Percentiles rank a stretch among this genome's conserved stretches.
phyloP scores from a whole-genome alignment of 1,140 invertebrate species.

The Maniola jurtina region DNA sequence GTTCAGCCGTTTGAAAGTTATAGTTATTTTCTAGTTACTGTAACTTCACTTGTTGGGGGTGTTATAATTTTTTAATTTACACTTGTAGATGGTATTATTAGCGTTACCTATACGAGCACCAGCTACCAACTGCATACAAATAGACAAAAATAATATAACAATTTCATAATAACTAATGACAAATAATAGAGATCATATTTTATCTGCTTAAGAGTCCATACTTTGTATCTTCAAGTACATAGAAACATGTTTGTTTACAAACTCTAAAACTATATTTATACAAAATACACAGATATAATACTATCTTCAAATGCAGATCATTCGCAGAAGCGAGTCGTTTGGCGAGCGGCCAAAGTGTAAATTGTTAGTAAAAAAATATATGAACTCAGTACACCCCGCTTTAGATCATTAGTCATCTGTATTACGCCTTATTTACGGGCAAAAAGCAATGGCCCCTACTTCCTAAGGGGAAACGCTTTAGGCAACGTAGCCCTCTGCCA shows the following conservation, averaged over 20 bases:
- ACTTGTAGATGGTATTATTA: no score
- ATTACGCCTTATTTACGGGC: slow-evolving; percentile 11
- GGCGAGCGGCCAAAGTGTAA: slow-evolving; percentile 18
- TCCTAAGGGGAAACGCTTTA: background rate
- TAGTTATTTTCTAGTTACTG: no score
- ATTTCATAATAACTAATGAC: no score
- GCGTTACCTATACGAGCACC: no score
- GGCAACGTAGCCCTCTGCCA: background rate
- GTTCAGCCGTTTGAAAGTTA: no score
- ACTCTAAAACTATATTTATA: slow-evolving; percentile 4
- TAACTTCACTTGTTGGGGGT: no score
- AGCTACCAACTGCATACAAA: no score
- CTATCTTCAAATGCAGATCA: slow-evolving; percentile 15
- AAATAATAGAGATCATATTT: no score
- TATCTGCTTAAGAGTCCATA: no score
- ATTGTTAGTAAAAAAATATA: slow-evolving; percentile 26
- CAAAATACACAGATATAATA: slow-evolving; percentile 14
- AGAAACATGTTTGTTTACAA: slow-evolving; percentile 9
- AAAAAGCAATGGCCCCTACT: background rate
- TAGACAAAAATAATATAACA: no score
- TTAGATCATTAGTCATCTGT: slow-evolving; percentile 23
- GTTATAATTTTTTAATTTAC: no score
- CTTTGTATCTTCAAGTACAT: background rate
- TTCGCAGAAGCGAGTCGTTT: slow-evolving; percentile 25
- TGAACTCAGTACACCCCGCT: slow-evolving; percentile 15